phyloP scores from a whole-genome alignment of 2,888 invertebrate genomes.

The Luperina nickerlii region DNA sequence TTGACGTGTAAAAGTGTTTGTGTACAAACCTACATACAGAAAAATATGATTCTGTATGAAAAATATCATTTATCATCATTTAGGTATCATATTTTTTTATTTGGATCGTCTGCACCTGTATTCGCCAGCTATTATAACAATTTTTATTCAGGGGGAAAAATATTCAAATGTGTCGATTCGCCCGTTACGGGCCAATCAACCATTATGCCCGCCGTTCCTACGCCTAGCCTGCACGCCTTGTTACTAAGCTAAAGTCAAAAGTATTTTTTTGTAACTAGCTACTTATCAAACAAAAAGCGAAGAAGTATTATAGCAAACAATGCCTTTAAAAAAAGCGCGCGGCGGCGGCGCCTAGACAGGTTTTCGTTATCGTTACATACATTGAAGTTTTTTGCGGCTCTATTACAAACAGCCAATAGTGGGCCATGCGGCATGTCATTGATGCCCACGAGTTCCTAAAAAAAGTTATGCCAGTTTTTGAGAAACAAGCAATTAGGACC shows the following conservation, averaged over 20 bases:
- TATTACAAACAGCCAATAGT: slow-evolving; percentile 3
- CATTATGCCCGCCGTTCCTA: not conserved
- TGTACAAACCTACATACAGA: too few species aligned
- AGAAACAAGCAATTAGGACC: not conserved
- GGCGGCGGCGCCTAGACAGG: slow-evolving; percentile 28
- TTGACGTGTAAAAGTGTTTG: too few species aligned
- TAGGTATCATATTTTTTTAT: not conserved
- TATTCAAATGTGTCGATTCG: not conserved
- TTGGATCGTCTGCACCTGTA: too few species aligned
- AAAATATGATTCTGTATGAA: too few species aligned
- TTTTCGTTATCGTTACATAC: slow-evolving; percentile 38
- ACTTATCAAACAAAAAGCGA: slow-evolving; percentile 26
- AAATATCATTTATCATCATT: too few species aligned
- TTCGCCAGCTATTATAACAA: not conserved
- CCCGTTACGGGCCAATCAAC: not conserved
- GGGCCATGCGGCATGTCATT: slow-evolving; percentile 13
- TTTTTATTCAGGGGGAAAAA: not conserved
- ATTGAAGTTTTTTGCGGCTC: slow-evolving; percentile 36
- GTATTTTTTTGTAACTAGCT: not conserved
- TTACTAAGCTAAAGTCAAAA: not conserved
- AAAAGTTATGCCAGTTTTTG: not conserved
- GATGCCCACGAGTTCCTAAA: not conserved
- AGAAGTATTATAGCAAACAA: slow-evolving; percentile 44
- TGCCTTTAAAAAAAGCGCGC: slow-evolving; percentile 12
- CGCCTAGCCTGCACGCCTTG: not conserved